Evolutionary conservation across 2,797 vertebrate species (phyloP), one percentile per base, ranked within the genome.

Genomic region (Mycteria americana): DNA sequence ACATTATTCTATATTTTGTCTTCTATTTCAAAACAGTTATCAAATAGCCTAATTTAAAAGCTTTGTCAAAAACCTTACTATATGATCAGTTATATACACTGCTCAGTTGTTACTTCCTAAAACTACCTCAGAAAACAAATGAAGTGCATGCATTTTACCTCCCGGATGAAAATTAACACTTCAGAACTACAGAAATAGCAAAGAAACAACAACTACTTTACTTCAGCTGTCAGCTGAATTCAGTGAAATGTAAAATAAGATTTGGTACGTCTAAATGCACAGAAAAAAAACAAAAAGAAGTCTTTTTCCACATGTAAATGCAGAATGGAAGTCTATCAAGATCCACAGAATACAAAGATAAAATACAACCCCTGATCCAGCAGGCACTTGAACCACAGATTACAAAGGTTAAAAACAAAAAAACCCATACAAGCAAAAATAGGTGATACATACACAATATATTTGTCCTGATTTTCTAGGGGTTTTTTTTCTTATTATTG

Each of bases 211-310:
- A 80, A 62, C 21, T 87, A 54, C 30, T 74, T 94, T 64, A 91
- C 69, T 82, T 87, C 56, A 92, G 28, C 70, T 95, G 56, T 77
- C 81, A 88, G 51, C 15, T 83, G 45, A 87, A 93, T 68, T 80
- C 64, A 83, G 37, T 87, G 80, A 94, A 96, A 90, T 62, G 50
- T 59, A 88, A 96, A 91, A 89, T 78, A 72, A 78, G 39, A 54
- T 46, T 88, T 78, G 31, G 17, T 77, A 67, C 43, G 8, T 64
- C 18, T 75, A 91, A 94, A 69, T 35, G 46, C 23, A 37, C 10
- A 63, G 46, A 8, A 48, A 21, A 10, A 33, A 50, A 16, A 1
- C 3, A 9, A 3, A 11, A 31, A 19, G 4, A 72, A 65, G 6
- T 37, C 2, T 6, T 85, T 85, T 89, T 60, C n/a, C 3, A 24